Percentiles rank a stretch among this genome's conserved stretches.
Evolutionary conservation across 1,140 invertebrate species (phyloP).

Genomic region (Chionoecetes opilio): DNA sequence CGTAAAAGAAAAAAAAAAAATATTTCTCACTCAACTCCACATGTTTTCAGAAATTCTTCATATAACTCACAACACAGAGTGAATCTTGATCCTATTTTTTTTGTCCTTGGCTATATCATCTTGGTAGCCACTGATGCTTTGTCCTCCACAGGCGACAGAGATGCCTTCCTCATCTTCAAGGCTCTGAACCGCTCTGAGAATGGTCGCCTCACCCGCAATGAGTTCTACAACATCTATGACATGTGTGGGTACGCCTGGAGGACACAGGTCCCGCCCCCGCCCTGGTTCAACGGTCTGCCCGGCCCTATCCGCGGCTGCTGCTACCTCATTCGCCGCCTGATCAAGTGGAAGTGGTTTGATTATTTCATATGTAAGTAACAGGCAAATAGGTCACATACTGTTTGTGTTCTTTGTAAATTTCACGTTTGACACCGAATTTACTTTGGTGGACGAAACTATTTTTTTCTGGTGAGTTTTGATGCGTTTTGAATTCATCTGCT

Average conservation of each 20-base stretch:
- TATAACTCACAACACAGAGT: background rate
- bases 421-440: no score
- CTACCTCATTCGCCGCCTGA: conserved; percentile 87
- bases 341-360: conserved; percentile 90
- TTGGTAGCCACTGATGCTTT: background rate
- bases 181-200: conserved; percentile 89
- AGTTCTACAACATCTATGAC: conserved; percentile 93
- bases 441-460: no score
- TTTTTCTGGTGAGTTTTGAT: no score
- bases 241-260: conserved; percentile 90
- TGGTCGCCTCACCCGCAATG: conserved; percentile 88
- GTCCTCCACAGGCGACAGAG: conserved; percentile 86
- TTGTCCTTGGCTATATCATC: background rate
- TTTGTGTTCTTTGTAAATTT: no score
- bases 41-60: no score
- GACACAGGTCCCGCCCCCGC: conserved; percentile 84
- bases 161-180: conserved; percentile 92
- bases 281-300: conserved; percentile 89
- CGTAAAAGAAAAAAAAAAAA: no score
- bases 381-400: no score
- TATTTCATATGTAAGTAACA: conserved; percentile 88
- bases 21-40: no score
- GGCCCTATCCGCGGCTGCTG: conserved; percentile 87
- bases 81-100: background rate
- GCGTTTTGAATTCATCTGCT: no score